Base-by-base conservation (phyloP, 1,140 invertebrate genomes). In the Trypoxylus dichotomus region DNA sequence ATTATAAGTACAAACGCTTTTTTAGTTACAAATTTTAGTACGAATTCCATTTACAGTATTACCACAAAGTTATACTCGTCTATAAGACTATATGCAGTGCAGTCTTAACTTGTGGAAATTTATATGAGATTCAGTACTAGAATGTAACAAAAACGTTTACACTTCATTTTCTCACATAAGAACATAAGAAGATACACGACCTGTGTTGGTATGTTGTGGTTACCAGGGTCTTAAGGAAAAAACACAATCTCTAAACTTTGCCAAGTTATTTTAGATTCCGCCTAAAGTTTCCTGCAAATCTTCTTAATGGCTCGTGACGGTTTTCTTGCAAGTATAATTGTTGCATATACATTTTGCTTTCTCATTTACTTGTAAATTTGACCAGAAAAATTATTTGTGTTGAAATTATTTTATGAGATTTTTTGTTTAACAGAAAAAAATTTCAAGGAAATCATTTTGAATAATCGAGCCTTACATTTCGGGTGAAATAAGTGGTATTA, bases 261-360 rank as follows among this genome's bases (percentile, higher is more conserved):
- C 60, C 60, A 68, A 68, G 60, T 68, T 68, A 68, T 68, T 68
- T 68, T 68, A 68, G 60, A 68, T 68, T 24, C 60, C 15, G 60
- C 25, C 25, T 29, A 68, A 68, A 68, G 60, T 68, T 68, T 68
- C 60, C 60, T 25, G 60, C 24, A 68, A 68, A 68, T 68, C 60
- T 68, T 68, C 60, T 68, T 68, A 68, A 68, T 68, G 27, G 25
- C 60, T 68, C 24, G 24, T 68, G 60, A 68, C 60, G 60, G 60
- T 29, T 68, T 68, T 68, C 60, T 21, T 24, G 60, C 24, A 25
- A 68, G 8, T 24, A 68, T 68, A 13, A 68, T 24, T 68, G 60
- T 68, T 68, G 27, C 60, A 68, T 68, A 68, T 68, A 68, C 24
- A 27, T 10, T n/a, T n/a, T 27, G 60, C 15, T 68, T 13, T 29